Evolutionary conservation across 2,113 vertebrate species (phyloP), one percentile per base, ranked within the genome.

Genomic region (Poicephalus meyeri): DNA sequence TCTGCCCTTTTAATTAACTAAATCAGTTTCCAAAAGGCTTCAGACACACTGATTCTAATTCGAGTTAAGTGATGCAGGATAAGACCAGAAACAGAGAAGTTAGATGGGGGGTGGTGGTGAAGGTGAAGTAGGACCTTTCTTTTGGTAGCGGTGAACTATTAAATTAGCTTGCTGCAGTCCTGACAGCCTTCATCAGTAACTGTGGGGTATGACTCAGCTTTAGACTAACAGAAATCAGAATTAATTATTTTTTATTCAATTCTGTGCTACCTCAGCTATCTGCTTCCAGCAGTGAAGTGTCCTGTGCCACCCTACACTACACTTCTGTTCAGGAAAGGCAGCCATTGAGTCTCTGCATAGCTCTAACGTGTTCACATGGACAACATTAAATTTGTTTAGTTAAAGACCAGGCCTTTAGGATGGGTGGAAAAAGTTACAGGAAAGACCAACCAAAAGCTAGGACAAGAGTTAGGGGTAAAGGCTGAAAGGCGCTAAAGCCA

Each of bases 61-160:
- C n/a, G 47, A n/a, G 24, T 49, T 13, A 49, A 41, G 15, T 6
- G 2, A 64, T 9, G 13, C 39, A 93, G 64, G 18, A 24, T 18
- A 63, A 81, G 6, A 9, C 20, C 68, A 28, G 6, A 92, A 73
- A 58, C 3, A 60, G 17, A 52, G 21, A 84, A 39, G 44, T 39
- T 3, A 76, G 15, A 68, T 0, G 1, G 8, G 33, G 26, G 15
- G 18, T 15, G 4, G 5, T 39, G 37, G 37, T 39, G 9, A 10
- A 44, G 14, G 9, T 15, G 9, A 29, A 77, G 13, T 6, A 70
- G 28, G 6, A 37, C 31, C 28, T 83, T 80, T 23, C 19, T 70
- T 80, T 63, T 24, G 11, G 20, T 46, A 83, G 70, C 25, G 77
- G 28, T 26, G 52, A 91, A 63, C 46, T 47, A 83, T 42, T 70